Evolutionary conservation across 2,113 vertebrate genomes (phyloP).

Genomic region (Etheostoma spectabile): DNA sequence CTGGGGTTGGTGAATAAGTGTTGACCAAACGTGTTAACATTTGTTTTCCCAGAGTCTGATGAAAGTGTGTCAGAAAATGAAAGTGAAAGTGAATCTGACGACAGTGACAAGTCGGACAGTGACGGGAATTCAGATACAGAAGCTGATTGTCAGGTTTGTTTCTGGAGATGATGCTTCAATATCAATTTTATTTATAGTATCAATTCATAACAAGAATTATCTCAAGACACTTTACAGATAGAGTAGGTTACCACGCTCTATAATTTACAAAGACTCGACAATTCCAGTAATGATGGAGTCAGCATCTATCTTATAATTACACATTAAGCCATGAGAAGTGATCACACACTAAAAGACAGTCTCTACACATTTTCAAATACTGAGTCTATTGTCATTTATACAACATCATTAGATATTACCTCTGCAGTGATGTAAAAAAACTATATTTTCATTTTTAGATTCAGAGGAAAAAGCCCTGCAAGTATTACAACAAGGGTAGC

Average conservation of each 20-base stretch:
- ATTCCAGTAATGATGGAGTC: no score
- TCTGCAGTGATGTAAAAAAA: background rate
- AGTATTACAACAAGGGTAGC: conserved; percentile 69
- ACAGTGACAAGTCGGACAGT: background rate
- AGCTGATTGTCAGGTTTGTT: conserved; percentile 25
- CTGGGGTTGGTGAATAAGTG: background rate
- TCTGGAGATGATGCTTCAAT: no score
- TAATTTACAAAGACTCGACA: no score
- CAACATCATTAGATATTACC: background rate
- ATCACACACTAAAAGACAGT: background rate
- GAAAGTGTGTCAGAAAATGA: accelerated
- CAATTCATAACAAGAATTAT: no score
- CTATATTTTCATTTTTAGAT: background rate
- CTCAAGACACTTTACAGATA: no score
- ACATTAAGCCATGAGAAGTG: background rate
- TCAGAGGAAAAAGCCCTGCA: conserved; percentile 38
- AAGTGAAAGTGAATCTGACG: background rate
- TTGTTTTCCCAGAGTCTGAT: conserved; percentile 12
- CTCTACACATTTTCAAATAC: background rate
- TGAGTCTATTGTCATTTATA: background rate
- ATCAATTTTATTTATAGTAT: no score
- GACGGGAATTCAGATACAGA: conserved; percentile 2
- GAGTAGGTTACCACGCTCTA: no score
- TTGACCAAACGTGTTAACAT: background rate
- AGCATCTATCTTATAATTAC: background rate